Base-by-base conservation (phyloP, 2,888 invertebrate genomes). In the Eristalis pertinax region DNA sequence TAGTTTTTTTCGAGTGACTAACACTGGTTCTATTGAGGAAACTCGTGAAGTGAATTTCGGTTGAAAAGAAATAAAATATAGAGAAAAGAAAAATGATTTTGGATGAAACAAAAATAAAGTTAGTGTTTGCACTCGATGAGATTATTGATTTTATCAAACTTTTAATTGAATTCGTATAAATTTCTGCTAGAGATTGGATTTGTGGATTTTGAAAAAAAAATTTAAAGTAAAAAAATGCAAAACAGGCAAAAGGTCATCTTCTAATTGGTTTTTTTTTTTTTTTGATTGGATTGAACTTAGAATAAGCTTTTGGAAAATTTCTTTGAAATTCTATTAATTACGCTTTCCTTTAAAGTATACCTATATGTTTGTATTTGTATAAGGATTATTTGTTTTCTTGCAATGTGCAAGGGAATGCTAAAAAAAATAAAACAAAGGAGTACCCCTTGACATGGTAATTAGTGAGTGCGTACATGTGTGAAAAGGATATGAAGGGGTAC, bases 1-100 rank as follows among this genome's bases (percentile, higher is more conserved):
- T 68, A 62, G 22, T 76, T 62, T 29, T 68, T 43, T 60, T 69
- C 10, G 67, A 60, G 24, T 60, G 76, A 76, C 43, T 60, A 68
- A 75, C 75, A 67, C 41, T 75, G 58, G 41, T 60, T n/a, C 62
- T 68, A 32, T 60, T 50, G 22, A 64, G 67, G 60, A 29, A 68
- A 62, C 41, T 43, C 4, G 68, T 68, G 60, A 58, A 67, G 67
- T 67, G 58, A 60, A 60, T 26, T 60, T 26, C 24, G 26, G 24
- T 60, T 29, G 26, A 24, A 22, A 13, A n/a, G 15, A 26, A 26
- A 26, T 60, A n/a, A 13, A 15, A 13, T 26, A 13, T 13, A 38
- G 13, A 38, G 13, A 38, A 38, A 38, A 38, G 26, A 15, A 60
- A 26, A 60, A 60, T 60, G 60, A 60, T 60, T 60, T 60, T 60